Evolutionary conservation across 2,113 vertebrate species (phyloP), one percentile per base, ranked within the genome.

Genomic region (Zosterops borbonicus): DNA sequence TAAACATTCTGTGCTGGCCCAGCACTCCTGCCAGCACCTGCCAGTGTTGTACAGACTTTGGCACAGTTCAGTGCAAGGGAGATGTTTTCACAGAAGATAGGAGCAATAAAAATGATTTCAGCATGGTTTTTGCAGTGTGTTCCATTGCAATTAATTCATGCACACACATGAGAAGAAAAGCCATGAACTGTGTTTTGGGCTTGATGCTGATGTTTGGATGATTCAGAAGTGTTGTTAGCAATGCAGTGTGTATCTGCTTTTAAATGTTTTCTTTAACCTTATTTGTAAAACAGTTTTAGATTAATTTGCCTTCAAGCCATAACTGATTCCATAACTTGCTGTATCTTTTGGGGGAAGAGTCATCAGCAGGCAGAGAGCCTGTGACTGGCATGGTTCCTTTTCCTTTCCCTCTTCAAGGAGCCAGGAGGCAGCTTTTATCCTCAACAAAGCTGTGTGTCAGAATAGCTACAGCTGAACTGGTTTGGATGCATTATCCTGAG

Each of bases 201-300:
- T 79, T 25, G 49, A 28, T 67, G 33, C 83, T 94, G 94, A 94
- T 33, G 31, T 93, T 89, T 62, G 21, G 53, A 62, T 94, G 83
- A 92, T 91, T 89, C 82, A 87, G 67, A 76, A 76, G 1, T 3
- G 41, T 78, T 89, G 76, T 76, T 87, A 87, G 87, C 71, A 84
- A 44, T 1, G 12, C 49, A 50, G n/a, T 93, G 92, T 92, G 50
- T 82, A 71, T 89, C 70, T 85, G 42, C 86, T 89, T 87, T 79
- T 41, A 65, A 95, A 76, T 79, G 81, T 69, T 93, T 94, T 88
- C 79, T 92, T 94, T 91, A 84, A 82, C 83, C 67, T 85, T 91
- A 83, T 92, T 86, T 94, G 87, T 93, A 83, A 76, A 93, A 53
- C 74, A 87, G 92, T 90, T 87, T 59, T 41, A 64, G 49, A 71